A percentile compares a stretch with the other conserved stretches of the same genome.
These are phyloP conservation scores for Macropodus opercularis DNA, from an alignment of 2,797 vertebrate genomes.

Conservation along the genomic window DNA sequence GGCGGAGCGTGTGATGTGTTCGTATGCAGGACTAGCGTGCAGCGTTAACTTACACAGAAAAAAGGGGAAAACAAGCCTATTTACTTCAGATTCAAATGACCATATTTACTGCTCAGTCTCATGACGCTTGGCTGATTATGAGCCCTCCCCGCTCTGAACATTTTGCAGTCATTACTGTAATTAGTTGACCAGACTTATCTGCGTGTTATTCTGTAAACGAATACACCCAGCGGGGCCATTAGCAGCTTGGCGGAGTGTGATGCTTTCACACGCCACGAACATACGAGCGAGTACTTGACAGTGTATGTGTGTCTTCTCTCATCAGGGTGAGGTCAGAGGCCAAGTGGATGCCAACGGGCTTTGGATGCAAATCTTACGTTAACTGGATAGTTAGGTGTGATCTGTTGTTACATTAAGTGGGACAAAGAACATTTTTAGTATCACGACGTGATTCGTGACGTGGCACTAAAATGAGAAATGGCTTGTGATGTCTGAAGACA, in stretches of 20 bases:
- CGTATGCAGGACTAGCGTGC: background rate
- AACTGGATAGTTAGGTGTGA: constrained; percentile 10
- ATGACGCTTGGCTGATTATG: constrained; percentile 60
- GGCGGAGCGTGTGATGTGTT: constrained; percentile 24
- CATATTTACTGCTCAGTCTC: constrained; percentile 55
- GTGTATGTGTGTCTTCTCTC: constrained; percentile 17
- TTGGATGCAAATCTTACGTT: constrained; percentile 1
- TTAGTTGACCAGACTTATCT: constrained; percentile 62
- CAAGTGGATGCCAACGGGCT: background rate
- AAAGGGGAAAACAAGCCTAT: constrained; percentile 1
- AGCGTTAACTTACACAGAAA: too few species aligned
- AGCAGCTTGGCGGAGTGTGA: background rate
- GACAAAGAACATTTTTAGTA: background rate
- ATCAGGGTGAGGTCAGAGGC: constrained; percentile 6
- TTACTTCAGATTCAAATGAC: constrained; percentile 44
- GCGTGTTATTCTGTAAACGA: constrained; percentile 44
- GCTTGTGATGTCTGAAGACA: background rate
- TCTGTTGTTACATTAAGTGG: background rate
- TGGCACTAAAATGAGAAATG: background rate
- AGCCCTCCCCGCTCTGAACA: constrained; percentile 37
- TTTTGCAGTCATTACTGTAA: constrained; percentile 65
- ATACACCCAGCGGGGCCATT: background rate
- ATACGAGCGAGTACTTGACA: constrained; percentile 1
- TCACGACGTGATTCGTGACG: too few species aligned
- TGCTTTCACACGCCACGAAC: constrained; percentile 13